Evolutionary conservation across 2,888 invertebrate species (phyloP), one percentile per base, ranked within the genome.

Genomic region (Lasioglossum villosulum): DNA sequence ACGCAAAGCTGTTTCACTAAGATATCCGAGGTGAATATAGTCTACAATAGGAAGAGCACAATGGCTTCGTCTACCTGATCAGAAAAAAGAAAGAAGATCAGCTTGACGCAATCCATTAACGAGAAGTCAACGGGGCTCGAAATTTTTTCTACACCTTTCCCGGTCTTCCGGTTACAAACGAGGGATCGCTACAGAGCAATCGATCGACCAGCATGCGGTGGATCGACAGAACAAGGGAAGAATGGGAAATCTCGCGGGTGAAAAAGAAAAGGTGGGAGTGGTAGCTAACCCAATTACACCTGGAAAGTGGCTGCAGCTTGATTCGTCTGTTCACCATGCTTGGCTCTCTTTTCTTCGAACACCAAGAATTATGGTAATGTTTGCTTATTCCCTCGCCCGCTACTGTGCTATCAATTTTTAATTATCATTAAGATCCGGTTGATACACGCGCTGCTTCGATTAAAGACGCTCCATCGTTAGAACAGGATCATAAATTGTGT

Each of bases 261-360:
- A 82, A 75, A 78, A 85, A 85, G 75, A 82, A 87, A 82, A 83
- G 77, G 82, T 83, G 76, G 87, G 87, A 77, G 87, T 82, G 82
- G 87, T 84, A 75, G 80, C 82, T 87, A 84, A 87, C 84, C 82
- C 75, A 87, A 88, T 88, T 88, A 88, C 80, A 82, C 82, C 76
- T 84, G 87, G 75, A 78, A 83, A 87, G 81, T 70, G 71, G 80
- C 73, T 74, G 74, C 78, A 45, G 72, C 77, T 73, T 82, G 76
- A 78, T 75, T 83, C 84, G 52, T 84, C 73, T 52, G 45, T 16
- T 71, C 71, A 34, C 10, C 8, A 19, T 10, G 10, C 10, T 34
- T 4, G 30, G 34, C 16, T 30, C 30, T 63, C 30, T 19, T 66
- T 23, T 37, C 37, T 23, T 66, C 23, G 34, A 66, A 34, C 23